A percentile compares a stretch with the other conserved stretches of the same genome.
These are phyloP conservation scores for Calameuta pallipes DNA, from an alignment of 2,888 invertebrate species.

Conservation along the genomic window DNA sequence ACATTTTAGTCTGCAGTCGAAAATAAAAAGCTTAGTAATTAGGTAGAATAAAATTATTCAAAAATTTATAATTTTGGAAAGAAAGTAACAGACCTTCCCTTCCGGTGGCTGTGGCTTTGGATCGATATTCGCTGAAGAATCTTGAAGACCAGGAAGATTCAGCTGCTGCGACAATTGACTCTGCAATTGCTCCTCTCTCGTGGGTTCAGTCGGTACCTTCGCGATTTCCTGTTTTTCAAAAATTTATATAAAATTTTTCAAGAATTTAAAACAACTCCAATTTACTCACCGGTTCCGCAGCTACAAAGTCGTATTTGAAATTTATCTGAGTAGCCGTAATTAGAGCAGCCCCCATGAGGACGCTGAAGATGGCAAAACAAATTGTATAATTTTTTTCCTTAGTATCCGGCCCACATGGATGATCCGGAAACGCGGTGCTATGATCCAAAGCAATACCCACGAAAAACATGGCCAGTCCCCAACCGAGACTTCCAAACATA, in stretches of 20 bases:
- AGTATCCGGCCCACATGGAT: slow-evolving; percentile 89
- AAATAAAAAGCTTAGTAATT: slow-evolving; percentile 6
- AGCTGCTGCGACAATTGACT: slow-evolving; percentile 86
- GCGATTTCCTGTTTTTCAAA: slow-evolving; percentile 50
- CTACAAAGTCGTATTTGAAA: slow-evolving; percentile 68
- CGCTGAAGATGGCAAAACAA: slow-evolving; percentile 97
- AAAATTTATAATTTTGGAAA: slow-evolving; percentile 2
- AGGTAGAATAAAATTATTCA: background rate
- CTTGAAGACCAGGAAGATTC: slow-evolving; percentile 81
- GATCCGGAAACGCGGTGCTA: slow-evolving; percentile 93
- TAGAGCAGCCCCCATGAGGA: slow-evolving; percentile 95
- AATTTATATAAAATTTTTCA: background rate
- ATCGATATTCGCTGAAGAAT: slow-evolving; percentile 69
- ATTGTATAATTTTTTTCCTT: slow-evolving; percentile 98
- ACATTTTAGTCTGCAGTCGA: slow-evolving; percentile 81
- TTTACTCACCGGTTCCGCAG: slow-evolving; percentile 52
- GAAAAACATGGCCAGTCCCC: slow-evolving; percentile 99
- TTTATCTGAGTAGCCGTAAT: slow-evolving; percentile 90
- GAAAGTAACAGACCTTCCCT: slow-evolving; percentile 63
- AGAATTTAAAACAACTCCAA: background rate
- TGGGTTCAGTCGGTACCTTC: slow-evolving; percentile 65
- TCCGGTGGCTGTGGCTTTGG: slow-evolving; percentile 65
- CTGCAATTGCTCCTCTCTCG: slow-evolving; percentile 83
- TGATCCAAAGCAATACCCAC: slow-evolving; percentile 97
- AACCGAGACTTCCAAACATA: slow-evolving; percentile 98